Base-by-base conservation (phyloP, 2,888 invertebrate genomes). In the Neoscelio sp. region DNA sequence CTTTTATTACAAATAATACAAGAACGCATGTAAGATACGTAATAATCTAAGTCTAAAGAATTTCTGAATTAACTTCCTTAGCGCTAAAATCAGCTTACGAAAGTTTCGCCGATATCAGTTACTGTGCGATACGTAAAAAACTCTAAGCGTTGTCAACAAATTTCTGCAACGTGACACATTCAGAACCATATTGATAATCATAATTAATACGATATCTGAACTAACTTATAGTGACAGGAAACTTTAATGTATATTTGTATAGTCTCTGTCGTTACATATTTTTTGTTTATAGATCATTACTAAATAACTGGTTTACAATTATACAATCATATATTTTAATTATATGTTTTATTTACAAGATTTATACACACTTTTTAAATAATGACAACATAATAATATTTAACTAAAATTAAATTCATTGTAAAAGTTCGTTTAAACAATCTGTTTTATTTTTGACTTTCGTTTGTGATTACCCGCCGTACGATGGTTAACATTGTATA, bases 151-250 rank as follows among this genome's bases (percentile, higher is more conserved):
- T 73, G 76, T 78, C 76, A 80, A 76, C 71, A 73, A 52, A 44
- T 23, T 30, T n/a, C 58, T 42, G 35, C 56, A 33, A 17, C 40
- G 46, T 46, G 20, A 23, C 44, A 54, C 17, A 62, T 70, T 26
- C 46, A 64, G 35, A 40, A 54, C 23, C 52, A 42, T 20, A 15
- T 23, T 46, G 78, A 80, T 80, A 71, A 65, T 73, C 40, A 48
- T 80, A 70, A 68, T 75, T 71, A 60, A 78, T 46, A 33, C 33
- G 62, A 74, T 65, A 70, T 62, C 7, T 18, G 54, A 68, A n/a
- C 35, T 33, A 44, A 56, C 35, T 60, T 10, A 30, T 46, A 62
- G 65, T 50, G n/a, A 13, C 26, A 38, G 23, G 56, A 70, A 64
- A 74, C 56, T 42, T 68, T 30, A 40, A 28, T 62, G 58, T 26